Conservation (phyloP, 2,888 invertebrate species). For the Campopleginae sp. region DNA sequence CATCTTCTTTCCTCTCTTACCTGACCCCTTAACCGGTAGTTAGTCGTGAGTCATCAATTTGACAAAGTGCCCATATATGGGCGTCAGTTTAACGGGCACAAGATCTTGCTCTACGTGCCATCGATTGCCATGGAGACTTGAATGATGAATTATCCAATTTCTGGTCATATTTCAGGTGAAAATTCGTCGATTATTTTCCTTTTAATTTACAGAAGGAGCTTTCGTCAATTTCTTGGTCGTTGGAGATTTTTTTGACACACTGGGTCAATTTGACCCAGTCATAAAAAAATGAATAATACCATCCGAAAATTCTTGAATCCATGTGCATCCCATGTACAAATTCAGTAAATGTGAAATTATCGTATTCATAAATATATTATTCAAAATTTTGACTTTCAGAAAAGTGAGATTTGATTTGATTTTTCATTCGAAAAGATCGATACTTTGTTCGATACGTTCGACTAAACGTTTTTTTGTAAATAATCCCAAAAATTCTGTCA, state of each 20-base stretch:
- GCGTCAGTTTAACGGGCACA: conserved; percentile 50
- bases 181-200: neutral
- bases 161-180: neutral
- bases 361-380: too few relatives aligned
- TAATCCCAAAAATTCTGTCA: too few relatives aligned
- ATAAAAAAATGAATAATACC: neutral
- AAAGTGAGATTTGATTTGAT: too few relatives aligned
- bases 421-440: too few relatives aligned
- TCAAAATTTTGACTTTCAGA: too few relatives aligned
- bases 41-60: conserved; percentile 58
- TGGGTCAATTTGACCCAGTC: neutral
- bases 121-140: neutral
- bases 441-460: too few relatives aligned
- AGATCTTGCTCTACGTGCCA: conserved; percentile 12
- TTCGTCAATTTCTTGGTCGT: neutral
- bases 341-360: neutral
- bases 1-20: neutral
- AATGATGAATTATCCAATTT: conserved; percentile 49
- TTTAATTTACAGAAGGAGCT: neutral
- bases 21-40: conserved; percentile 31
- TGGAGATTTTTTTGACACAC: neutral
- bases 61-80: conserved; percentile 22
- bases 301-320: neutral
- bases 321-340: neutral
- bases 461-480: too few relatives aligned